These are phyloP conservation scores for Corythucha ciliata DNA, from an alignment of 2,888 invertebrate species.

Conservation along the genomic window DNA sequence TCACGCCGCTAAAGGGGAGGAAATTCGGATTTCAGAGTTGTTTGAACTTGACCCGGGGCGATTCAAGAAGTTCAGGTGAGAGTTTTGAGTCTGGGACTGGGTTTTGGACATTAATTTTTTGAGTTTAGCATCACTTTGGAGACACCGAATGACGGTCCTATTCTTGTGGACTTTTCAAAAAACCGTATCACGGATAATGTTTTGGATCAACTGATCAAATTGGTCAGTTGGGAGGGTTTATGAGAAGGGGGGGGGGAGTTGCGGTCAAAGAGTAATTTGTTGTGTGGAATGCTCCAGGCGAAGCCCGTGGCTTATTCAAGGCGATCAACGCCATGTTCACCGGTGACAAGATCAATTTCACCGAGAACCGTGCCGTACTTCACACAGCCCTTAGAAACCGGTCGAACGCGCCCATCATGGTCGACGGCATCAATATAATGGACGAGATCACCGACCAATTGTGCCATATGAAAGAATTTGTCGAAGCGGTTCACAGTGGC, in stretches of 20 bases:
- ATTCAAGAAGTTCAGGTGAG: slow-evolving; percentile 18
- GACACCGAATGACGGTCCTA: slow-evolving; percentile 79
- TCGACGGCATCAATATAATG: slow-evolving; percentile 84
- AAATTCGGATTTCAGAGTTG: slow-evolving; percentile 9
- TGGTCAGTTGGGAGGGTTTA: slow-evolving; percentile 49
- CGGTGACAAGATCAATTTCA: slow-evolving; percentile 95
- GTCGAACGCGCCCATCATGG: slow-evolving; percentile 61
- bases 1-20: neutral
- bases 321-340: slow-evolving; percentile 83
- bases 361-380: slow-evolving; percentile 90
- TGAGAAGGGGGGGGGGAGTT: neutral
- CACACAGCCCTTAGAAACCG: slow-evolving; percentile 90
- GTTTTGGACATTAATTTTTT: too few species aligned
- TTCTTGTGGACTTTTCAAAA: slow-evolving; percentile 93
- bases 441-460: slow-evolving; percentile 86
- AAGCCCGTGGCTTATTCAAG: too few species aligned
- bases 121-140: slow-evolving; percentile 59
- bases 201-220: slow-evolving; percentile 61
- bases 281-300: too few species aligned
- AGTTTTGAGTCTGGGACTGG: too few species aligned
- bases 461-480: slow-evolving; percentile 90
- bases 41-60: slow-evolving; percentile 11
- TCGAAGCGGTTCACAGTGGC: slow-evolving; percentile 53
- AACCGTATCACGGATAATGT: slow-evolving; percentile 77
- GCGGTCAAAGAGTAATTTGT: neutral